phyloP scores from a whole-genome alignment of 2,113 vertebrate genomes.

The Drymodes brunneopygia region DNA sequence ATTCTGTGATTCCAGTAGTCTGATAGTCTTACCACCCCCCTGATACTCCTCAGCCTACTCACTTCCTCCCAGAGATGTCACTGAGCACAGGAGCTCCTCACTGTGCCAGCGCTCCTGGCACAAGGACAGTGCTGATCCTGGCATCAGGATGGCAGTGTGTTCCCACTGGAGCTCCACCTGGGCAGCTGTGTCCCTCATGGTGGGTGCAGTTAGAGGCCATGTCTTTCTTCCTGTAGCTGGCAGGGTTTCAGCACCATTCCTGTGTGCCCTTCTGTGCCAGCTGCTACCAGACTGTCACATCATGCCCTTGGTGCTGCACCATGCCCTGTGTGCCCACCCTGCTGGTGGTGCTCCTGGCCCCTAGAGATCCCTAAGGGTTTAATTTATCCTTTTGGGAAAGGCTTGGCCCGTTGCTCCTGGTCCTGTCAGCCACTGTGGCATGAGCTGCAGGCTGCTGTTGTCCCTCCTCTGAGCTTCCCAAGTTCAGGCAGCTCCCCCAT shows the following conservation, averaged over 20 bases:
- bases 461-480: background rate
- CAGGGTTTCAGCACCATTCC: background rate
- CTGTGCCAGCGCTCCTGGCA: background rate
- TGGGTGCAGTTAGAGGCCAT: background rate
- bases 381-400: background rate
- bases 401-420: background rate
- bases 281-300: background rate
- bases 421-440: background rate
- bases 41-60: background rate
- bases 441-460: background rate
- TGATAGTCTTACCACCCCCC: background rate
- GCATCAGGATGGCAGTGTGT: background rate
- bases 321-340: background rate
- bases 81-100: background rate
- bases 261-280: background rate
- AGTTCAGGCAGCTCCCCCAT: fast-evolving
- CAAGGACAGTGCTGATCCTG: background rate
- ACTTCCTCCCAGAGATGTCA: background rate
- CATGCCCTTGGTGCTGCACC: background rate
- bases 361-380: background rate
- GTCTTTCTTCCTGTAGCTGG: background rate
- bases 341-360: background rate
- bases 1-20: background rate
- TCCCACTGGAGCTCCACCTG: background rate
- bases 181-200: background rate